Base-by-base conservation (phyloP, 1,140 invertebrate genomes). In the Zaprionus davidi region DNA sequence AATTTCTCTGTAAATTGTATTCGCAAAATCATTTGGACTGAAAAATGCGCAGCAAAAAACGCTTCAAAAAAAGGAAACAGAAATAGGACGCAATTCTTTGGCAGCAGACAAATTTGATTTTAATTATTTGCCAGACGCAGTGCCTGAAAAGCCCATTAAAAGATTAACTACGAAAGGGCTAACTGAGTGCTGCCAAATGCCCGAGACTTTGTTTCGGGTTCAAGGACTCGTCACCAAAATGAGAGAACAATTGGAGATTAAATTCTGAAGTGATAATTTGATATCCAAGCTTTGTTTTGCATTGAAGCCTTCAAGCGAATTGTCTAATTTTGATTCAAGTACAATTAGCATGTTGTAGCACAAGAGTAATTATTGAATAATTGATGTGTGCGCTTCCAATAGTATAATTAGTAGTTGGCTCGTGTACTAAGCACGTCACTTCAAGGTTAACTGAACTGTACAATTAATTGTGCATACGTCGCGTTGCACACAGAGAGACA, bases 401-500 rank as follows among this genome's bases (percentile, higher is more conserved):
- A 17, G 20, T 41, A 15, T 22, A 59, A 59, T 41, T 41, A 44
- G 36, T 38, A 5, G 34, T 22, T 20, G 3, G 9, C 11, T 22
- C 12, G 12, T 51, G 11, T 22, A 51, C 12, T 70, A 55, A 63
- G 67, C 36, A 53, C 49, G 28, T 24, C 24, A 15, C 31, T 44
- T 6, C 7, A 26, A 28, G 28, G 56, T 5, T 22, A 53, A 34
- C 38, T 36, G 53, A 34, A 53, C 51, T 49, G 59, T 24, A 63
- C 22, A 62, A 53, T 56, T 57, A 6, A 72, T 53, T 66, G 55
- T 56, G 26, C 24, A 51, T 66, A 71, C 70, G 70, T 3, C 56
- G 31, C 17, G 24, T 59, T 72, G 63, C 24, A 59, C 41, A 24
- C 55, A 17, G 12, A 20, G 13, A 36, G 4, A n/a, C 12, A 28